phyloP scores from a whole-genome alignment of 2,797 vertebrate species.

The Valencia hispanica region DNA sequence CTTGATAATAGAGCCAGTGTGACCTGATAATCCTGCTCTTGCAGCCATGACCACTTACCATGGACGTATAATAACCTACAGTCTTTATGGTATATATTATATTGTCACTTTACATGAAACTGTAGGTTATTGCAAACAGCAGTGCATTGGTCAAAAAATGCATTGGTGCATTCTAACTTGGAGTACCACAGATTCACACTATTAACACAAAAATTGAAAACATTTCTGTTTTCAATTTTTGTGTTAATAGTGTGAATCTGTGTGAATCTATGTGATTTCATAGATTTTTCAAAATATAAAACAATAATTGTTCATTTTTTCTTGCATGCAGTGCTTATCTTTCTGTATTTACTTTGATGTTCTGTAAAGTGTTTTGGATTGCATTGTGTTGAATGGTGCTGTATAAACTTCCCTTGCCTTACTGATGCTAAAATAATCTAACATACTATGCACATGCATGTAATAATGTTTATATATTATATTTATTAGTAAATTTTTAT shows the following conservation, averaged over 20 bases:
- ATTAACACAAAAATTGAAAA: neutral
- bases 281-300: neutral
- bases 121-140: constrained; percentile 43
- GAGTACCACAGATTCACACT: neutral
- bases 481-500: too few relatives aligned
- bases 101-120: constrained; percentile 45
- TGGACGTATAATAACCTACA: constrained; percentile 21
- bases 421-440: too few relatives aligned
- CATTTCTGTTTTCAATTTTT: neutral
- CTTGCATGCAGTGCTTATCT: neutral
- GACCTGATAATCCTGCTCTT: constrained; percentile 46
- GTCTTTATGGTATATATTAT: neutral
- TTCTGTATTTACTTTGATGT: neutral
- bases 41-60: constrained; percentile 41
- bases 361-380: too few relatives aligned
- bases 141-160: too few relatives aligned
- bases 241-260: neutral
- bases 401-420: too few relatives aligned
- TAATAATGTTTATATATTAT: too few relatives aligned
- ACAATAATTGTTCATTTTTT: neutral
- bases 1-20: constrained; percentile 48
- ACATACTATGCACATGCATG: too few relatives aligned
- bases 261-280: neutral
- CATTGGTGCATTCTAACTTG: neutral
- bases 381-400: too few relatives aligned